phyloP scores from a whole-genome alignment of 2,888 invertebrate genomes.

The Rhagonycha fulva region DNA sequence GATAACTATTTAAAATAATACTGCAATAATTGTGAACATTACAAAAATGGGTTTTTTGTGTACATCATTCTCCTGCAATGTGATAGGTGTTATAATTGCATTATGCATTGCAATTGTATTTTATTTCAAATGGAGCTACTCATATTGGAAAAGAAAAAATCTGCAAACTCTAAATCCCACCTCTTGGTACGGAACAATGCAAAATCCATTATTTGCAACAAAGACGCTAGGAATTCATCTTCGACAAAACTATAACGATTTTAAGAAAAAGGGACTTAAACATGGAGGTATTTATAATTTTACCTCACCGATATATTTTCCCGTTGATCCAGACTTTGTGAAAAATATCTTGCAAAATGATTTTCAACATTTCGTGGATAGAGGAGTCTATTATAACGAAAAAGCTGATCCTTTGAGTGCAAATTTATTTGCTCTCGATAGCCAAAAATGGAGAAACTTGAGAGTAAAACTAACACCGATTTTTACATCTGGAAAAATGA shows the following conservation, averaged over 20 bases:
- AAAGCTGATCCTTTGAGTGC: not conserved
- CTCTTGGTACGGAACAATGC: constrained; percentile 16
- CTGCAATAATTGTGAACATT: constrained; percentile 36
- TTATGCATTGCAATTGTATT: not conserved
- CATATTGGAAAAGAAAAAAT: constrained; percentile 14
- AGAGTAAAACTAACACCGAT: not conserved
- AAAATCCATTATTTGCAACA: constrained; percentile 1
- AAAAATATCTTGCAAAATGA: not conserved
- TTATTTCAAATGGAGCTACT: constrained; percentile 20
- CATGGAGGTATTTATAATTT: constrained; percentile 7
- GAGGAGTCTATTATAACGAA: not conserved
- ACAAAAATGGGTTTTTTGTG: not conserved
- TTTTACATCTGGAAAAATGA: not conserved
- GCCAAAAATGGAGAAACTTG: not conserved
- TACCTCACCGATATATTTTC: not conserved
- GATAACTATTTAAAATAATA: too few species aligned
- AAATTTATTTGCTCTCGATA: not conserved
- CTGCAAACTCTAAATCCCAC: constrained; percentile 8
- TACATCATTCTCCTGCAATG: not conserved
- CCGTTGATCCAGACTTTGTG: not conserved
- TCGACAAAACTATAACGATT: constrained; percentile 1
- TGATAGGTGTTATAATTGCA: not conserved
- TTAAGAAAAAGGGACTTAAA: not conserved
- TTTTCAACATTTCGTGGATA: not conserved
- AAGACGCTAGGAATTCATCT: not conserved